Base-by-base conservation (phyloP, 2,888 invertebrate genomes). In the Dryobotodes eremita region DNA sequence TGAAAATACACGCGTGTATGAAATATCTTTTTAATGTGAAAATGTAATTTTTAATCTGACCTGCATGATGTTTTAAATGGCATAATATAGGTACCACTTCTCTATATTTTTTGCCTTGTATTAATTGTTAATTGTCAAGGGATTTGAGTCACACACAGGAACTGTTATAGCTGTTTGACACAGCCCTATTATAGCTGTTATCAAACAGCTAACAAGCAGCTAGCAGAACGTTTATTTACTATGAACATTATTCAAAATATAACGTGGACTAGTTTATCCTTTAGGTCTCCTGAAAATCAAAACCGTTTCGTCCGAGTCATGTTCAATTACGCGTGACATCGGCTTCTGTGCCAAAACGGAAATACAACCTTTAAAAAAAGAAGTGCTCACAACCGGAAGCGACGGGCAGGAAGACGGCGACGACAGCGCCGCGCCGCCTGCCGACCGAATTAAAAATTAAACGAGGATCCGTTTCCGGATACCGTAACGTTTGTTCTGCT, bases 391-490 rank as follows among this genome's bases (percentile, higher is more conserved):
- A 92, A 95, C 94, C 96, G 96, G 96, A 96, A 94, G 94, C 92
- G 93, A 90, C 93, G 92, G 93, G 94, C 96, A 96, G 96, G 96
- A 96, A 96, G 96, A 96, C 92, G 95, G 85, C 93, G 94, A 94
- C 95, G 95, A 95, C 96, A 95, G 94, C 93, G 95, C 94, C 90
- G 94, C 93, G 93, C 93, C 93, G 95, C 93, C 92, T 92, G 91
- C 93, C 93, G 90, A 92, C 91, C 91, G 94, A 95, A 96, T 96
- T 96, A 96, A 96, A 96, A 96, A 96, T 96, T 96, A 96, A 96
- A 95, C 93, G 93, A 94, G 95, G 92, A 94, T 96, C 96, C 95
- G 96, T 93, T 96, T 96, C 96, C 96, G 95, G 95, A 89, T 91
- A 92, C 92, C 93, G 92, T 94, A 94, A 93, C 92, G 93, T 89